phyloP scores from a whole-genome alignment of 2,888 invertebrate genomes.

The Temnothorax ravouxi region DNA sequence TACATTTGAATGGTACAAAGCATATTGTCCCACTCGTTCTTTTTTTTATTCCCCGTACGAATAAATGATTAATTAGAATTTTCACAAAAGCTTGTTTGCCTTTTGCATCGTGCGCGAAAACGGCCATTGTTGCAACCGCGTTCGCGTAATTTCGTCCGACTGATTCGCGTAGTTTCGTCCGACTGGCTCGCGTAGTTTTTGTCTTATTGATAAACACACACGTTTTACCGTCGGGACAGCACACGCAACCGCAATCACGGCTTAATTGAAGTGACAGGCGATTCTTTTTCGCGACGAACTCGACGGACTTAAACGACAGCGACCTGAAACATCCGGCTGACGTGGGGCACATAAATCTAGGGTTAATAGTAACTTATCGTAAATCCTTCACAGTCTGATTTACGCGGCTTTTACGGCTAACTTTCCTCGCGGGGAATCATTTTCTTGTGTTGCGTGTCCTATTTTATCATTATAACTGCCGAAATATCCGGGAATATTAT shows the following conservation, averaged over 20 bases:
- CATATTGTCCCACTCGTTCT: background rate
- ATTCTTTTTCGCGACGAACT: slow-evolving; percentile 1
- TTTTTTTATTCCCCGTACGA: background rate
- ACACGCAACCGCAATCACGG: slow-evolving; percentile 21
- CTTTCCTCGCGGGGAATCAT: slow-evolving; percentile 36
- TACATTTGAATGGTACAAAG: background rate
- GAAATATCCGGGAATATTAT: slow-evolving; percentile 32
- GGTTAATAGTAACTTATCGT: slow-evolving; percentile 42
- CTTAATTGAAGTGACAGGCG: slow-evolving; percentile 25
- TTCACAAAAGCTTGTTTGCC: slow-evolving; percentile 19
- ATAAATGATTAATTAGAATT: slow-evolving; percentile 25
- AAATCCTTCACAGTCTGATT: slow-evolving; percentile 47
- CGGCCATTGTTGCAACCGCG: slow-evolving; percentile 1
- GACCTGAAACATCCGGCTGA: slow-evolving; percentile 28
- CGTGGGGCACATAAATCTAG: slow-evolving; percentile 27
- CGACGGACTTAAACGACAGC: slow-evolving; percentile 3
- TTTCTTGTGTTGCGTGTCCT: slow-evolving; percentile 31
- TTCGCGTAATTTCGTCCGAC: background rate
- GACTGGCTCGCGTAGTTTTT: background rate
- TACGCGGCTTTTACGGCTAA: slow-evolving; percentile 49
- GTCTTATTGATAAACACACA: slow-evolving; percentile 28
- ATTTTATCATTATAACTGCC: slow-evolving; percentile 16
- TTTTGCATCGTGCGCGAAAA: background rate
- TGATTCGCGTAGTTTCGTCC: background rate
- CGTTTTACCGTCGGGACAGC: background rate